phyloP scores from a whole-genome alignment of 2,113 vertebrate genomes.

The Callocephalon fimbriatum region DNA sequence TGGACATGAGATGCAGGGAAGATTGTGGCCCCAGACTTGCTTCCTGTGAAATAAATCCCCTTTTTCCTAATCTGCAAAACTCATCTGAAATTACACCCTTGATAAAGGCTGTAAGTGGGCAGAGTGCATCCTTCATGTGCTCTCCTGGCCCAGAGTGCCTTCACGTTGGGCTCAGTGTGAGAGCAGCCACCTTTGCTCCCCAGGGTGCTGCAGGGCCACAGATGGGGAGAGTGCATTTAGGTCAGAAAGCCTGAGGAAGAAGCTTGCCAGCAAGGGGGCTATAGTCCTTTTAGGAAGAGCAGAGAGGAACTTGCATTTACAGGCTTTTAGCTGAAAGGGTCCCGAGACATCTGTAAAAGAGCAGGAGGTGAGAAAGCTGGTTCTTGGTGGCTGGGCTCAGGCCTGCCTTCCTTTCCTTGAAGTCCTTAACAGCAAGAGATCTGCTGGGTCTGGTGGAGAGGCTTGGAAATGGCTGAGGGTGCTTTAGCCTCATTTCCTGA shows the following conservation, averaged over 20 bases:
- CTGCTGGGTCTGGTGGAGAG: neutral
- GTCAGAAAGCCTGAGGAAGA: neutral
- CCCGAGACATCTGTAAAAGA: neutral
- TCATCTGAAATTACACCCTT: neutral
- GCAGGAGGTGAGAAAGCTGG: neutral
- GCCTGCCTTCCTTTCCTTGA: neutral
- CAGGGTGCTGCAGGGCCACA: accelerated
- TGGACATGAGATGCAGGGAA: neutral
- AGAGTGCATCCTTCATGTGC: neutral
- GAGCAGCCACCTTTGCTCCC: neutral
- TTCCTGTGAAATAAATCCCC: neutral
- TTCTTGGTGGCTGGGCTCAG: neutral
- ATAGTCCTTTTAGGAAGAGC: neutral
- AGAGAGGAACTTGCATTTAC: neutral
- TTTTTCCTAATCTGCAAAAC: neutral
- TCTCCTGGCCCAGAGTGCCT: neutral
- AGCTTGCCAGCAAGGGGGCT: neutral
- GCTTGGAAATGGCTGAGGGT: neutral
- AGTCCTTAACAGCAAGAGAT: neutral
- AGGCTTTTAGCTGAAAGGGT: neutral
- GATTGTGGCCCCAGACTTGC: neutral
- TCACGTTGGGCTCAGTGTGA: accelerated
- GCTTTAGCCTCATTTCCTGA: neutral
- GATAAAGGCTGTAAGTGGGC: neutral
- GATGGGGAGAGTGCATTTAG: neutral